A percentile compares a stretch with the other conserved stretches of the same genome.
phyloP scores from a whole-genome alignment of 2,797 vertebrate species.

The Myotis vivesi region DNA sequence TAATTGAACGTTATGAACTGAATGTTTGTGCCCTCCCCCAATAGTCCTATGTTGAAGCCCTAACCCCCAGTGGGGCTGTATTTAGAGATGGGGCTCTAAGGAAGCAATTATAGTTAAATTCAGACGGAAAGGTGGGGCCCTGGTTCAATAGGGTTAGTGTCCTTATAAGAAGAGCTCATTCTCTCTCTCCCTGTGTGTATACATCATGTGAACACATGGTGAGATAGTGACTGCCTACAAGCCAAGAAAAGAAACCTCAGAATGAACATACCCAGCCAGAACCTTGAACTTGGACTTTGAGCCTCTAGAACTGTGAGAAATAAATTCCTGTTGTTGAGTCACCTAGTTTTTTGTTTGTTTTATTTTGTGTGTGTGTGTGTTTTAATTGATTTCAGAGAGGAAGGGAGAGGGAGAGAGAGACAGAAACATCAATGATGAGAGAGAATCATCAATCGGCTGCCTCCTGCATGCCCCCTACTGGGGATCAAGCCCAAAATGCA shows the following conservation, averaged over 20 bases:
- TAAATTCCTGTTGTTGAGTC: neutral
- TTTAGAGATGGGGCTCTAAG: neutral
- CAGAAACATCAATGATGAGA: too few species aligned
- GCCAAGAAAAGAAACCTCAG: neutral
- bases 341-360: neutral
- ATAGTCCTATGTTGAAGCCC: neutral
- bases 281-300: neutral
- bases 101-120: neutral
- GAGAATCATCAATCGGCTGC: too few species aligned
- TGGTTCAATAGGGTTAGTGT: neutral
- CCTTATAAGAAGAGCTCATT: neutral
- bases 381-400: too few species aligned
- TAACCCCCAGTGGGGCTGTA: neutral
- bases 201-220: neutral
- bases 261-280: neutral
- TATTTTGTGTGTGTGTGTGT: too few species aligned
- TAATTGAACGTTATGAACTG: neutral
- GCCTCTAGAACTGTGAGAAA: neutral
- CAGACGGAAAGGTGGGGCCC: neutral
- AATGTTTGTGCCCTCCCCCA: neutral
- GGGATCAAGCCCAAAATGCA: too few species aligned
- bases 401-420: too few species aligned
- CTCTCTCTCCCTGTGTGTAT: neutral
- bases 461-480: too few species aligned
- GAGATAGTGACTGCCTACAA: neutral